phyloP scores from a whole-genome alignment of 2,797 vertebrate genomes.

The Hippocampus kuda region DNA sequence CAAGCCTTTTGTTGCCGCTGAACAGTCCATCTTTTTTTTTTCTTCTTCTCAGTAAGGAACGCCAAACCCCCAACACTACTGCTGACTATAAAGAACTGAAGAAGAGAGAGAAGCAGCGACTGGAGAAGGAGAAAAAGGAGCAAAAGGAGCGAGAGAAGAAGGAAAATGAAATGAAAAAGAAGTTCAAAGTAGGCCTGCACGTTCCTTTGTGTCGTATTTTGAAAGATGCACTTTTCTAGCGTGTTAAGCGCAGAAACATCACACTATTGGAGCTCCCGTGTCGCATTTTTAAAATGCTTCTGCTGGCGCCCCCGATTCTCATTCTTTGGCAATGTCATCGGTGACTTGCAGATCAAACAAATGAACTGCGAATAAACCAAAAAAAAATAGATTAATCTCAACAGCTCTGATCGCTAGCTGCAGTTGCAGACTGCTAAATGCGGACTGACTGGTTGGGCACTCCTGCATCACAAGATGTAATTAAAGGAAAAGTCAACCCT shows the following conservation, averaged over 20 bases:
- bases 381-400: too few relatives aligned
- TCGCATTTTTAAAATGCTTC: too few relatives aligned
- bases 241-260: too few relatives aligned
- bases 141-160: conserved; percentile 67
- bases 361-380: too few relatives aligned
- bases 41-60: conserved; percentile 42
- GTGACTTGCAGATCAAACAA: too few relatives aligned
- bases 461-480: too few relatives aligned
- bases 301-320: too few relatives aligned
- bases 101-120: conserved; percentile 66
- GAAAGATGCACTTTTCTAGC: neutral
- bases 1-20: neutral
- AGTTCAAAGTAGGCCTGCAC: conserved; percentile 62
- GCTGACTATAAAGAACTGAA: conserved; percentile 59
- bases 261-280: neutral
- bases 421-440: too few relatives aligned
- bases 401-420: too few relatives aligned
- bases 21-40: conserved; percentile 14
- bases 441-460: too few relatives aligned
- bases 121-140: conserved; percentile 68
- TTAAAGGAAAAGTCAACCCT: too few relatives aligned
- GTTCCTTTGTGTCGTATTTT: neutral
- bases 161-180: conserved; percentile 67
- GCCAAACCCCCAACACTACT: conserved; percentile 44
- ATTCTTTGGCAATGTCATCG: too few relatives aligned